Base-by-base conservation (phyloP, 2,888 invertebrate species). In the Epinotia bilunana region DNA sequence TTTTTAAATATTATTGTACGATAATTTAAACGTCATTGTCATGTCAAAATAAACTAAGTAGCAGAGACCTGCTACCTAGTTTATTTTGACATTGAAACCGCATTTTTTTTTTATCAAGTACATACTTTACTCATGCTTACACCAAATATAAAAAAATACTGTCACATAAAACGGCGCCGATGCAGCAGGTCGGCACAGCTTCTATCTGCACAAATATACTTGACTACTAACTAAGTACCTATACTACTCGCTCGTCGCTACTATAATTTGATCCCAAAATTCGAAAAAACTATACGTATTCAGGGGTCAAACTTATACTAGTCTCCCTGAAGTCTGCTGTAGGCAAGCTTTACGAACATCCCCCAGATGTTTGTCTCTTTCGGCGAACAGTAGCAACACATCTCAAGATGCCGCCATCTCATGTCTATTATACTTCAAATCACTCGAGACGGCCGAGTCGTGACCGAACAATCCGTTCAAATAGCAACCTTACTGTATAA, bases 341-440 rank as follows among this genome's bases (percentile, higher is more conserved):
- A 23, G 1, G 23, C 2, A 53, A n/a, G 53, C 16, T 7, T 53
- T 53, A n/a, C 7, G 53, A 53, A 53, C 6, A 53, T 6, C 53
- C 5, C n/a, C n/a, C 68, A 68, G 73, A 67, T 73, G 67, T 67
- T 72, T 60, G 73, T 67, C 73, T 39, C 61, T 68, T 68, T 68
- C 73, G 28, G 57, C 43, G 68, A 73, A 68, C 43, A 64, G 57
- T 69, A 58, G 69, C 58, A n/a, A n/a, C 53, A 16, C 39, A 60
- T 69, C 67, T 57, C 55, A 64, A 55, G 67, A 57, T 68, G 68
- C 68, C 68, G 58, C 68, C 57, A 58, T 57, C 68, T 43, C 57
- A 58, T 57, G 57, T 43, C 39, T 55, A 55, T 67, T 67, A 46
- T 53, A 64, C 64, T 65, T 65, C n/a, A 65, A 65, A 65, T 65